phyloP scores from a whole-genome alignment of 2,888 invertebrate genomes.

The Ligdia adustata region DNA sequence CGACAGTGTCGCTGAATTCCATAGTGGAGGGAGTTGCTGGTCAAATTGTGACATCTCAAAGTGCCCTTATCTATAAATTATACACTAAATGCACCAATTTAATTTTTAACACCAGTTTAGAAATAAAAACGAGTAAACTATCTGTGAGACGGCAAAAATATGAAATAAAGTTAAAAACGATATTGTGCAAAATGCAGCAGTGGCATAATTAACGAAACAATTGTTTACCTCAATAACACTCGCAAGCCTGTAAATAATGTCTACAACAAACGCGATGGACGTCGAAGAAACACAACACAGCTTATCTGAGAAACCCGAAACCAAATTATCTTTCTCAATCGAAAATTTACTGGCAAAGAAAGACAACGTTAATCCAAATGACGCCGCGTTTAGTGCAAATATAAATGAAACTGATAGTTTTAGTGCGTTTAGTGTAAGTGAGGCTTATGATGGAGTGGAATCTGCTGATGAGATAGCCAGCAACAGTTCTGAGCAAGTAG shows the following conservation, averaged over 20 bases:
- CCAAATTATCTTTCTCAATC: constrained; percentile 71
- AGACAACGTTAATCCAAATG: constrained; percentile 34
- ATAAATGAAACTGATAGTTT: constrained; percentile 30
- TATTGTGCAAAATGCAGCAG: too few relatives aligned
- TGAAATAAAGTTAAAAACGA: too few relatives aligned
- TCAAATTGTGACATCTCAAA: too few relatives aligned
- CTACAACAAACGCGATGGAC: constrained; percentile 45
- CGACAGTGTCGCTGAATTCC: too few relatives aligned
- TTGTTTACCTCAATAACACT: not conserved
- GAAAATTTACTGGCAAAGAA: constrained; percentile 72
- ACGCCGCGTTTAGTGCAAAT: constrained; percentile 12
- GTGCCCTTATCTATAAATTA: too few relatives aligned
- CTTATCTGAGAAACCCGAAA: constrained; percentile 54
- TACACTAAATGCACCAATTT: too few relatives aligned
- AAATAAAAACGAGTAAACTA: too few relatives aligned
- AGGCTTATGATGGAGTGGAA: constrained; percentile 31
- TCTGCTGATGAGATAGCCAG: constrained; percentile 62
- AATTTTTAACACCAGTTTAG: too few relatives aligned
- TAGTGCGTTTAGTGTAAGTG: constrained; percentile 7
- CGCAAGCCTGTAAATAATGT: constrained; percentile 6
- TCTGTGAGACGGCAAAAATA: too few relatives aligned
- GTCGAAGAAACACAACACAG: constrained; percentile 46
- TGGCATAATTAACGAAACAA: not conserved
- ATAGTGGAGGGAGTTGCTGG: too few relatives aligned
- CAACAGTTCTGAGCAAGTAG: constrained; percentile 68